A percentile compares a stretch with the other conserved stretches of the same genome.
These are phyloP conservation scores for Hofmannophila pseudospretella DNA, from an alignment of 2,888 invertebrate species.

Conservation along the genomic window DNA sequence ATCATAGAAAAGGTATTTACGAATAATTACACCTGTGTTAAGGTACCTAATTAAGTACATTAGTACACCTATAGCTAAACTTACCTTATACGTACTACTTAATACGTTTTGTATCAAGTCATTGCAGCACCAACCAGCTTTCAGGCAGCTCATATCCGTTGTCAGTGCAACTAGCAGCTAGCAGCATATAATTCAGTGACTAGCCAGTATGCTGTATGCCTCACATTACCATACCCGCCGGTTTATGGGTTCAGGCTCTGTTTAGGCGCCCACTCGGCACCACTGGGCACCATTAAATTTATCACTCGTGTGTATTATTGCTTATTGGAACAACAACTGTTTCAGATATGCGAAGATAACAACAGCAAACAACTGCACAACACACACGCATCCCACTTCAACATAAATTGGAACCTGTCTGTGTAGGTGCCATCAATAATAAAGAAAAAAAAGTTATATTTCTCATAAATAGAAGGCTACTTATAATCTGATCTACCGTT, in stretches of 20 bases:
- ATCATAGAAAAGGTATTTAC: no score
- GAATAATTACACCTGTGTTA: no score
- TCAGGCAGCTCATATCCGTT: conserved; percentile 43
- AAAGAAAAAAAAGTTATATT: no score
- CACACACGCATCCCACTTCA: no score
- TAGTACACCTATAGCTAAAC: no score
- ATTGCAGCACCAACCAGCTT: conserved; percentile 19
- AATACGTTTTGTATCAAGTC: no score
- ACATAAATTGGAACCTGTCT: no score
- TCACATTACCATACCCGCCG: conserved; percentile 70
- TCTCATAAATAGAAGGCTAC: no score
- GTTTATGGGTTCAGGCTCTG: conserved; percentile 69
- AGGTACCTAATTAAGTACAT: no score
- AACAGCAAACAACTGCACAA: conserved; percentile 6
- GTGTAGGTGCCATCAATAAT: no score
- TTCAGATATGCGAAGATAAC: conserved; percentile 54
- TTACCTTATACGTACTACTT: no score
- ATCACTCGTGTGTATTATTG: conserved; percentile 67
- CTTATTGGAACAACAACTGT: conserved; percentile 63
- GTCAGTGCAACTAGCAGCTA: conserved; percentile 41
- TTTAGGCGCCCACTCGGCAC: conserved; percentile 72
- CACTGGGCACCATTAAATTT: conserved; percentile 61
- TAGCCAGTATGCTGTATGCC: conserved; percentile 39
- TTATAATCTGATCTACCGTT: no score
- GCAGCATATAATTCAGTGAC: conserved; percentile 47